These are phyloP conservation scores for Mya arenaria DNA, from an alignment of 1,140 invertebrate genomes.

Conservation along the genomic window DNA sequence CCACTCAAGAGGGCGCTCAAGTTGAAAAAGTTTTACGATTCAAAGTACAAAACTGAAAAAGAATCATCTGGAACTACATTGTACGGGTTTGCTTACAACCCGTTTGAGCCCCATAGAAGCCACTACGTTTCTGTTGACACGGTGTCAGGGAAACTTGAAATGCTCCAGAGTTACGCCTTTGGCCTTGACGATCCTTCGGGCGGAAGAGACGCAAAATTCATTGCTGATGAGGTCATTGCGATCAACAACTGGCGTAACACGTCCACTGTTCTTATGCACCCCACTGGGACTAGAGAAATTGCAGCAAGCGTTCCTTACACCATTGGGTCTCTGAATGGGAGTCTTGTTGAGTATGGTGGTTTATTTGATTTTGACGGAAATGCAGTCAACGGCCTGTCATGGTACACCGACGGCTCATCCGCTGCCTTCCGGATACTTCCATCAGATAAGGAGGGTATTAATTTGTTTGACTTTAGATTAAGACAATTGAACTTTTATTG, in stretches of 20 bases:
- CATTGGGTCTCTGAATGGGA: slow-evolving; percentile 35
- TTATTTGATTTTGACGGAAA: slow-evolving; percentile 29
- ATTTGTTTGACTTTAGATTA: neutral
- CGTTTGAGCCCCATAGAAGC: slow-evolving; percentile 29
- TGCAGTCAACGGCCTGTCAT: slow-evolving; percentile 40
- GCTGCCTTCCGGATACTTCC: slow-evolving; percentile 31
- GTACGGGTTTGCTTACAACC: slow-evolving; percentile 53
- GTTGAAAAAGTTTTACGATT: neutral
- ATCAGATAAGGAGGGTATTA: neutral
- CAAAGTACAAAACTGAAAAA: neutral
- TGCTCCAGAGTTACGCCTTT: slow-evolving; percentile 24
- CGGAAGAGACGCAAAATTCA: neutral
- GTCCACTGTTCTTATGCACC: slow-evolving; percentile 23
- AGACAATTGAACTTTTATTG: too few species aligned
- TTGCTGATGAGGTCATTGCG: slow-evolving; percentile 33
- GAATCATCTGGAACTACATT: neutral
- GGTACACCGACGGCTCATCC: slow-evolving; percentile 20
- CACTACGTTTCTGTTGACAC: slow-evolving; percentile 46
- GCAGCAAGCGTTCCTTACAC: neutral
- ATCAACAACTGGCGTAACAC: slow-evolving; percentile 34
- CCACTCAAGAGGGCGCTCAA: slow-evolving; percentile 42
- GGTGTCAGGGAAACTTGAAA: slow-evolving; percentile 20
- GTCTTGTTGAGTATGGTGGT: slow-evolving; percentile 8
- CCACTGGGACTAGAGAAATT: neutral
- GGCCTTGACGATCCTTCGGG: slow-evolving; percentile 24